A percentile compares a stretch with the other conserved stretches of the same genome.
Evolutionary conservation across 53 echinoderm and acorn worm genomes (phyloP).

Genomic region (Patiria pectinifera): DNA sequence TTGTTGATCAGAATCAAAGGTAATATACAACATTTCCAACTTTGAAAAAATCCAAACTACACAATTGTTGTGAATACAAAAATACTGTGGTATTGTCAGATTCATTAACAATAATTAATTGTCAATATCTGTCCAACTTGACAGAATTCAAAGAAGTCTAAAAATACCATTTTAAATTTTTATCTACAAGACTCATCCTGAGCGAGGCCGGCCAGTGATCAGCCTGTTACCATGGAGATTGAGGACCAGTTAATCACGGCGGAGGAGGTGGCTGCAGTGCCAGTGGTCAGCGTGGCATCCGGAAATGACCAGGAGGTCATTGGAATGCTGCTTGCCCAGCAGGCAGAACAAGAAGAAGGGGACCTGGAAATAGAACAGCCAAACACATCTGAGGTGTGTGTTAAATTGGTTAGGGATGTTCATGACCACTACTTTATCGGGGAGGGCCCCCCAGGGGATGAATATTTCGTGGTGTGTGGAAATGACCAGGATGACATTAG

Average conservation of each 20-base stretch:
- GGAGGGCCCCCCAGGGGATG: too few species aligned
- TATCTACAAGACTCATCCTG: not conserved
- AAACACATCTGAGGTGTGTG: constrained; percentile 7
- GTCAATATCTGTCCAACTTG: too few species aligned
- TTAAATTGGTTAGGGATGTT: not conserved
- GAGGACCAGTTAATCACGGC: constrained; percentile 53
- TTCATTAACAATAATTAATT: too few species aligned
- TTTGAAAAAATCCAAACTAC: too few species aligned
- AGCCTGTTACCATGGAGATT: constrained; percentile 41
- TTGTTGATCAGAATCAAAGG: too few species aligned
- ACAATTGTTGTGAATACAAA: too few species aligned
- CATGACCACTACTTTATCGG: too few species aligned
- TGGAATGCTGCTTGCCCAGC: constrained; percentile 73
- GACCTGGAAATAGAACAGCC: constrained; percentile 50
- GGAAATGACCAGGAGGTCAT: constrained; percentile 75
- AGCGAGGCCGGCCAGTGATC: not conserved
- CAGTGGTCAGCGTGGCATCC: constrained; percentile 33
- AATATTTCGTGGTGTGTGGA: not conserved
- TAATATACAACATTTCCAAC: not conserved
- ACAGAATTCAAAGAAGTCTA: too few species aligned
- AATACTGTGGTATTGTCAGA: too few species aligned
- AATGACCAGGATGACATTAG: constrained; percentile 78
- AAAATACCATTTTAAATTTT: not conserved
- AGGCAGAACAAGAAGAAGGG: constrained; percentile 50
- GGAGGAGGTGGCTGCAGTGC: constrained; percentile 17